These are phyloP conservation scores for Meloidogyne exigua DNA, from an alignment of 1,140 invertebrate species.

Conservation along the genomic window DNA sequence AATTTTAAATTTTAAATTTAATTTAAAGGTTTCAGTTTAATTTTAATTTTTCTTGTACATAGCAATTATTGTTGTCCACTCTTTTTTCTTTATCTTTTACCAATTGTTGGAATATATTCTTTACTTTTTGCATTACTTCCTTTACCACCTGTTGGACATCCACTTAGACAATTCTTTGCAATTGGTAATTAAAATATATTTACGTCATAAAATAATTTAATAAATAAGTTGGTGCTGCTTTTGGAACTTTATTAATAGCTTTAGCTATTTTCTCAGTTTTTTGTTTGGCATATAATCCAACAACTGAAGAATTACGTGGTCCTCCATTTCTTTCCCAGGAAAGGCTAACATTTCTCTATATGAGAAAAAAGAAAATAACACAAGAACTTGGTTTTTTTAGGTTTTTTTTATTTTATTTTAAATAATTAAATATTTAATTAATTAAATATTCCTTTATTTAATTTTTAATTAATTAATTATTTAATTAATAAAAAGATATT, in stretches of 20 bases:
- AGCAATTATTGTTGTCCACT: conserved; percentile 12
- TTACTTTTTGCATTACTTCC: conserved; percentile 22
- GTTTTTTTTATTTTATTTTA: not conserved
- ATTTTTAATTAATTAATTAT: conserved; percentile 1
- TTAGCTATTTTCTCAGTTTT: conserved; percentile 18
- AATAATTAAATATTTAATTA: not conserved
- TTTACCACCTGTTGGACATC: not conserved
- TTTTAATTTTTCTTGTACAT: conserved; percentile 9
- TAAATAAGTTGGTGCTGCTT: conserved; percentile 6
- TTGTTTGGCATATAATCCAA: conserved; percentile 1
- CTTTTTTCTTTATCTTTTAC: conserved; percentile 9
- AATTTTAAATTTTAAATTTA: conserved; percentile 1
- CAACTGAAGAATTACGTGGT: not conserved
- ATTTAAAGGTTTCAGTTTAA: not conserved
- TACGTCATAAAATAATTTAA: not conserved
- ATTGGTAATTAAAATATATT: not conserved
- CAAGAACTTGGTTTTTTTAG: not conserved
- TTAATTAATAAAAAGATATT: conserved; percentile 26
- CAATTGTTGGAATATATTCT: conserved; percentile 17
- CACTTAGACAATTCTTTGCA: conserved; percentile 21
- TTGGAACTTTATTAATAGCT: not conserved
- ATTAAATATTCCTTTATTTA: too few relatives aligned
- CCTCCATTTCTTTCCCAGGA: not conserved
- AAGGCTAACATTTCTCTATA: not conserved
- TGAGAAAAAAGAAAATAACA: not conserved